These are phyloP conservation scores for Siniperca chuatsi DNA, from an alignment of 2,113 vertebrate genomes.

Conservation along the genomic window DNA sequence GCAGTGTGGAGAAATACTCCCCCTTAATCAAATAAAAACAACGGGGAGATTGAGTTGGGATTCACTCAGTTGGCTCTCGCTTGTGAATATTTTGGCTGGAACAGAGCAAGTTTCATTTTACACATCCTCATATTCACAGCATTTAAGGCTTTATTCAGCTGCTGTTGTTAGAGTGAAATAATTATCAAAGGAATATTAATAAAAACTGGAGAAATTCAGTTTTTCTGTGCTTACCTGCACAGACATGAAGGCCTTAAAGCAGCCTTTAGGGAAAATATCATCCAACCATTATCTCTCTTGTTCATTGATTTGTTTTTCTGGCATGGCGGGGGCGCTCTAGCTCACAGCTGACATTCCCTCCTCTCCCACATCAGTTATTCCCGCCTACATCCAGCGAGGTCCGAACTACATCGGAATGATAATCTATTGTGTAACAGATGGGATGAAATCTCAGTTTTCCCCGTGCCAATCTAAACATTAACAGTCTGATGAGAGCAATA, in stretches of 20 bases:
- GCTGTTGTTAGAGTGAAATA: constrained; percentile 9
- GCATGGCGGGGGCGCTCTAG: constrained; percentile 28
- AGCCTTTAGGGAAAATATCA: background rate
- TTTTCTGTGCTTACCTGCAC: background rate
- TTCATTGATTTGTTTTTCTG: background rate
- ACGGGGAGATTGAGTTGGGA: constrained; percentile 12
- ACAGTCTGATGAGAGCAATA: constrained; percentile 35
- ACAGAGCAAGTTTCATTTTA: background rate
- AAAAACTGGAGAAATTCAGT: background rate
- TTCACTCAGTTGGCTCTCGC: constrained; percentile 15
- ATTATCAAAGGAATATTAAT: background rate
- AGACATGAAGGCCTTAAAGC: background rate
- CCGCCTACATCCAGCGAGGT: constrained; percentile 36
- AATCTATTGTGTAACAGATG: constrained; percentile 45
- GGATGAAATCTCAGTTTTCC: constrained; percentile 21
- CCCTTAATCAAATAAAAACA: constrained; percentile 54
- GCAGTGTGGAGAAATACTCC: constrained; percentile 17
- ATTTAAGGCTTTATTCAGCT: constrained; percentile 9
- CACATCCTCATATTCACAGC: background rate
- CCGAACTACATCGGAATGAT: constrained; percentile 48
- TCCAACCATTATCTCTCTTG: constrained; percentile 3
- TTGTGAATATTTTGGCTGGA: constrained; percentile 38
- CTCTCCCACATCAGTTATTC: constrained; percentile 40
- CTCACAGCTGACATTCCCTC: constrained; percentile 53
- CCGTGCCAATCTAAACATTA: constrained; percentile 65